Percentiles rank a stretch among this genome's conserved stretches.
These are phyloP conservation scores for Salminus brasiliensis DNA, from an alignment of 2,113 vertebrate genomes.

Conservation along the genomic window DNA sequence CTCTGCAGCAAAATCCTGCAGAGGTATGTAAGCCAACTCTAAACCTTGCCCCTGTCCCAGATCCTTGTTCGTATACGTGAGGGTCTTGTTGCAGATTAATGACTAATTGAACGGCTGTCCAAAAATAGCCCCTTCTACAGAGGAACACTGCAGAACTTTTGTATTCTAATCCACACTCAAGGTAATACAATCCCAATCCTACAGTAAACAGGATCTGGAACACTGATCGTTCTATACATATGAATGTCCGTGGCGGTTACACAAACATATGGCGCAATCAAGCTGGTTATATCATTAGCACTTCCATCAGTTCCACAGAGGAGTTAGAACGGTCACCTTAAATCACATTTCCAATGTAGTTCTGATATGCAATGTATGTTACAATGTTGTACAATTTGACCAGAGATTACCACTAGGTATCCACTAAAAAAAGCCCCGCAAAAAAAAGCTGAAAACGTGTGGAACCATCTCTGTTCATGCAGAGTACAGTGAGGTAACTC, in stretches of 20 bases:
- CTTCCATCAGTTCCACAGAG: not conserved
- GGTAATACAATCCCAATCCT: not conserved
- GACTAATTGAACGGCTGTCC: not conserved
- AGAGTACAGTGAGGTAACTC: too few relatives aligned
- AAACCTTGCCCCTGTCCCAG: not conserved
- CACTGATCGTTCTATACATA: not conserved
- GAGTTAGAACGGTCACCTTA: not conserved
- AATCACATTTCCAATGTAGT: too few relatives aligned
- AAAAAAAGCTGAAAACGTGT: too few relatives aligned
- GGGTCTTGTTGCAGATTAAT: not conserved
- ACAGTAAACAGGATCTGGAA: not conserved
- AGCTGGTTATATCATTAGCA: not conserved
- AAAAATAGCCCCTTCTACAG: not conserved
- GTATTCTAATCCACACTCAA: not conserved
- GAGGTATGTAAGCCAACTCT: not conserved
- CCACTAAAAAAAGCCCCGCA: too few relatives aligned
- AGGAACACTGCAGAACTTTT: not conserved
- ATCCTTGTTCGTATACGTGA: not conserved
- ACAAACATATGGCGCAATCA: not conserved
- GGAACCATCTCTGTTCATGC: too few relatives aligned
- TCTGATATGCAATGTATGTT: not conserved
- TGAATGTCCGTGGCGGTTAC: slow-evolving; percentile 1
- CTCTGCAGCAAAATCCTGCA: not conserved
- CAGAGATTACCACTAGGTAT: not conserved
- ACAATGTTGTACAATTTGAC: not conserved